A percentile compares a stretch with the other conserved stretches of the same genome.
Conservation (phyloP, 1,140 invertebrate species). For the Harlomillsia oculata region DNA sequence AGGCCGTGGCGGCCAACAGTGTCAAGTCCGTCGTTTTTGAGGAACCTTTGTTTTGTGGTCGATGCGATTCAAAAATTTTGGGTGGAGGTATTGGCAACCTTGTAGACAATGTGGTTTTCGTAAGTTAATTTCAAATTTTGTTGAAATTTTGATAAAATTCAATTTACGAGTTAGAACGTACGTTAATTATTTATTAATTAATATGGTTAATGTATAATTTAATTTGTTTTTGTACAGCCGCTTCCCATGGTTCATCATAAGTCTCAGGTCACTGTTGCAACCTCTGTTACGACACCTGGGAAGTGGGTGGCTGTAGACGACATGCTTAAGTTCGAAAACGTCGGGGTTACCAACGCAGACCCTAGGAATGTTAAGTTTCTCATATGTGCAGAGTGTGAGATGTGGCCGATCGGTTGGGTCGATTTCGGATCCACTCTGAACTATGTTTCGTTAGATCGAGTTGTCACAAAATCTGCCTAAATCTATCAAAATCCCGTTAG, state of each 20-base stretch:
- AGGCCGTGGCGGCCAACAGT: no score
- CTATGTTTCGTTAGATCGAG: slow-evolving; percentile 71
- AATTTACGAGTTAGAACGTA: no score
- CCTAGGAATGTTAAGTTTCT: slow-evolving; percentile 79
- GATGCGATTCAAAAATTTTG: no score
- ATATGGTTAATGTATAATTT: no score
- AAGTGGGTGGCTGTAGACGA: slow-evolving; percentile 78
- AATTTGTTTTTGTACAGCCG: no score
- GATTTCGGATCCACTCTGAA: slow-evolving; percentile 67
- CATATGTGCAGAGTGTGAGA: slow-evolving; percentile 92
- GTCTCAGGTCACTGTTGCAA: slow-evolving; percentile 24
- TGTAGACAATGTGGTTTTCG: no score
- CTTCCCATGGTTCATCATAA: slow-evolving; percentile 32
- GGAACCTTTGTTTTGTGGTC: no score
- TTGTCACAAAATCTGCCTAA: slow-evolving; percentile 39
- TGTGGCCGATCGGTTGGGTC: slow-evolving; percentile 85
- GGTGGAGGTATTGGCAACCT: no score
- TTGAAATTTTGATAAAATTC: no score
- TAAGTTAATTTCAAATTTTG: no score
- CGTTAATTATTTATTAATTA: no score
- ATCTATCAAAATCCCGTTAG: not conserved
- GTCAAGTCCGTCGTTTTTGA: no score
- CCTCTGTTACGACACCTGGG: slow-evolving; percentile 44
- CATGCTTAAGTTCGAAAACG: slow-evolving; percentile 91
- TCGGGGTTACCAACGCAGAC: slow-evolving; percentile 87